Conservation (phyloP, 2,113 vertebrate genomes). For the Butastur rufipennis region DNA sequence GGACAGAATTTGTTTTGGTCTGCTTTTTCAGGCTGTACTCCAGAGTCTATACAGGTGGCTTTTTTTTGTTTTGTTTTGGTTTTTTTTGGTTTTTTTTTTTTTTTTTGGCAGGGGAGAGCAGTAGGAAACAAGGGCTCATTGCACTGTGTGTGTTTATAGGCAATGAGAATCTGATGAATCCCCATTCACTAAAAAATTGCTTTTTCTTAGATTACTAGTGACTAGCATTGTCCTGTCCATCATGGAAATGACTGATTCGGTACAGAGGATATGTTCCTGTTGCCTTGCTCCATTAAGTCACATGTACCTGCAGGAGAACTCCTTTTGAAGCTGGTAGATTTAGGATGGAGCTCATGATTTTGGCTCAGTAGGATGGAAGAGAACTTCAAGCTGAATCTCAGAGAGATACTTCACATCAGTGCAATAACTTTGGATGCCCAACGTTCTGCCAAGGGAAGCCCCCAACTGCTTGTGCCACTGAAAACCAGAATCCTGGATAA, state of each 20-base stretch:
- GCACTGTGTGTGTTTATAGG: background rate
- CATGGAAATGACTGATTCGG: background rate
- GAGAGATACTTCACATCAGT: background rate
- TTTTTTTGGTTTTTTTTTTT: too few relatives aligned
- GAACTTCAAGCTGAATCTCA: background rate
- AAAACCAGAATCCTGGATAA: background rate
- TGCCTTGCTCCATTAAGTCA: background rate
- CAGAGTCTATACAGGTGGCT: background rate
- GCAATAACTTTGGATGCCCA: background rate
- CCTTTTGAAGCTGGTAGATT: background rate
- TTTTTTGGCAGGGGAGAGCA: background rate
- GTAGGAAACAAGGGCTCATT: background rate
- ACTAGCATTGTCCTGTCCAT: background rate
- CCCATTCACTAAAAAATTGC: background rate
- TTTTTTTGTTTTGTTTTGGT: too few relatives aligned
- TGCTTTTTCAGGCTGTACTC: background rate
- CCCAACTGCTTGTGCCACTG: rapidly evolving
- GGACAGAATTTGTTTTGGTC: background rate
- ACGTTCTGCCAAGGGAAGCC: background rate
- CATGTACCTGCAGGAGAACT: background rate
- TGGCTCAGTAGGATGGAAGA: background rate
- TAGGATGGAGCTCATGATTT: background rate
- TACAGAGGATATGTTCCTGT: background rate
- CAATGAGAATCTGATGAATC: background rate
- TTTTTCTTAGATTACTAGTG: background rate